Evolutionary conservation across 2,888 invertebrate species (phyloP), one percentile per base, ranked within the genome.

Genomic region (Tyria jacobaeae): DNA sequence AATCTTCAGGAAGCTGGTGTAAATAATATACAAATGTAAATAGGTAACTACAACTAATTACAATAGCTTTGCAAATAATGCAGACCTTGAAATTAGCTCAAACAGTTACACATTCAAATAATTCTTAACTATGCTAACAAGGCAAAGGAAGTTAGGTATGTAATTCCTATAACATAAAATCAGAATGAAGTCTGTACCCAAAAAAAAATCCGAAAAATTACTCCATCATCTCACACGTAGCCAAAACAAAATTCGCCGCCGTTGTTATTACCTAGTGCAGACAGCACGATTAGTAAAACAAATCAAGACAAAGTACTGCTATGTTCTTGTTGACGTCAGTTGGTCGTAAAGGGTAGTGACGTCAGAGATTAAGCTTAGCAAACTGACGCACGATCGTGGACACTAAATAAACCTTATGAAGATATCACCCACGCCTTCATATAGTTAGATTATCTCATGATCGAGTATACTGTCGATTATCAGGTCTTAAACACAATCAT

Each of bases 341-440:
- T 51, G 51, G 55, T 67, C 65, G 60, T 73, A 72, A 77, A 81
- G 81, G 81, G 80, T 76, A 73, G 78, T 91, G 91, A 91, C 91
- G 91, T 81, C 66, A 62, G 75, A 81, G 84, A 84, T 85, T 83
- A 87, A 84, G 80, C 75, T 80, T 83, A 88, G 83, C 85, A 89
- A 90, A 92, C 85, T 91, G 92, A 92, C 92, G 92, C 91, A 92
- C 88, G 82, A 77, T 78, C 76, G 60, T 75, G 76, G 73, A 73
- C 75, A 72, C 72, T 83, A 82, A 82, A 81, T 74, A 79, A 73
- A 71, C 71, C 80, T 74, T 68, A 62, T 74, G 78, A 81, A 78
- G 75, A 81, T 78, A 76, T 70, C 86, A 73, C 92, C 91, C 85
- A 91, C 91, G 83, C 88, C 78, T 80, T 81, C 82, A 83, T 85